Percentiles rank a stretch among this genome's conserved stretches.
Conservation (phyloP, 1,140 invertebrate genomes). For the Palaemon carinicauda region DNA sequence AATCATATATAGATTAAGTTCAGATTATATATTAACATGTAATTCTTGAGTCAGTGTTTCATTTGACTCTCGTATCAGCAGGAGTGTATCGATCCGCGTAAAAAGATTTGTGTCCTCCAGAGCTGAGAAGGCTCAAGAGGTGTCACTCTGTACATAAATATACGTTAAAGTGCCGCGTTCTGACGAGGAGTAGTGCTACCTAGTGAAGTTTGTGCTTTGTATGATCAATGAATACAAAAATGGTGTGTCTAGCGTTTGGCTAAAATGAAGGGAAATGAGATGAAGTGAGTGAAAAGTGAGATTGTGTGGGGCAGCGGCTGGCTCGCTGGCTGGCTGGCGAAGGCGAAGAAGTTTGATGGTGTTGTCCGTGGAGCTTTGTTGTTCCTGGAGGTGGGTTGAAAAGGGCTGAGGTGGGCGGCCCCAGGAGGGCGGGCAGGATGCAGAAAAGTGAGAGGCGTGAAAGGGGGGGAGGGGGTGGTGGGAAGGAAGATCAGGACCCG, state of each 20-base stretch:
- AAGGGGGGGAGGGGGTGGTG: constrained; percentile 44
- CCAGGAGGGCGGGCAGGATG: constrained; percentile 30
- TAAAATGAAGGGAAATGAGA: constrained; percentile 17
- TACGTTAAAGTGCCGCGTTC: background rate
- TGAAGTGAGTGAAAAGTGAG: constrained; percentile 37
- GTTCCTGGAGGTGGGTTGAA: constrained; percentile 8
- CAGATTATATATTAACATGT: background rate
- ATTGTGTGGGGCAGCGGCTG: constrained; percentile 2
- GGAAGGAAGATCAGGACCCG: constrained; percentile 56
- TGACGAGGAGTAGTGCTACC: background rate
- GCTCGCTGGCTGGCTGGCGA: constrained; percentile 5
- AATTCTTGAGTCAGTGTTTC: background rate
- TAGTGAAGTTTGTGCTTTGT: constrained; percentile 17
- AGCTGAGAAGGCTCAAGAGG: constrained; percentile 23
- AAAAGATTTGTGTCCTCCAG: constrained; percentile 17
- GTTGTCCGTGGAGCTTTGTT: constrained; percentile 1
- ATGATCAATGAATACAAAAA: constrained; percentile 23
- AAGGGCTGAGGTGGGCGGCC: constrained; percentile 1
- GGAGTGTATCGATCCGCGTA: constrained; percentile 54
- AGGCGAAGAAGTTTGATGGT: constrained; percentile 21
- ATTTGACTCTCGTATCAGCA: background rate
- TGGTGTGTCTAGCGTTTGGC: background rate
- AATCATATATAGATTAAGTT: background rate
- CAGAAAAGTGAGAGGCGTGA: constrained; percentile 57
- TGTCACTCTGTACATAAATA: background rate